These are phyloP conservation scores for Panzeria rudis DNA, from an alignment of 2,888 invertebrate species.

Conservation along the genomic window DNA sequence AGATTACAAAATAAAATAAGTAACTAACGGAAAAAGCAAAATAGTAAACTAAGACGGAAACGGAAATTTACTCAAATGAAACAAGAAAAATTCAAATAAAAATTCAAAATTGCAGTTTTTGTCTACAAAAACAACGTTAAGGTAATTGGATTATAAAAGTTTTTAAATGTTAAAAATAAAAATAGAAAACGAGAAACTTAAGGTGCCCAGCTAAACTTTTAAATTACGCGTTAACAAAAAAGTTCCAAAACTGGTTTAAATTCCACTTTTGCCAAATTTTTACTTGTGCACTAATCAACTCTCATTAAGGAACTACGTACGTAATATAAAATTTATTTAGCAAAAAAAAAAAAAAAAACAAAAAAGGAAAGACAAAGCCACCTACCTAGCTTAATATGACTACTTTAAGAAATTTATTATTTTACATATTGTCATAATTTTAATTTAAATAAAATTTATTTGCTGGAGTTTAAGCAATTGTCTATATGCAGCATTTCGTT, in stretches of 20 bases:
- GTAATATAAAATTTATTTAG: no score
- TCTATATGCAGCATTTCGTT: no score
- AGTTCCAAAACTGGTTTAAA: slow-evolving; percentile 21
- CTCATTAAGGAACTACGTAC: no score
- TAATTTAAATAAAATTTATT: no score
- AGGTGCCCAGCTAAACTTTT: slow-evolving; percentile 49
- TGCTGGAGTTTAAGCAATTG: no score
- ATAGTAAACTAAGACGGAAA: slow-evolving; percentile 52
- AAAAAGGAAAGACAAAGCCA: no score
- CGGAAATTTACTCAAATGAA: slow-evolving; percentile 56
- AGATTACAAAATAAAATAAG: slow-evolving; percentile 32
- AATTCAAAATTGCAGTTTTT: slow-evolving; percentile 49
- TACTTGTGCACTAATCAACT: no score
- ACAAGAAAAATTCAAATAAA: slow-evolving; percentile 52
- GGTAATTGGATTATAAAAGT: slow-evolving; percentile 65
- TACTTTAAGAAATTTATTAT: no score
- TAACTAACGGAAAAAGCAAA: slow-evolving; percentile 36
- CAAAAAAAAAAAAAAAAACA: no score
- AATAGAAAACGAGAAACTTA: slow-evolving; percentile 18
- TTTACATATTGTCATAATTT: no score
- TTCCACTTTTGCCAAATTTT: neutral
- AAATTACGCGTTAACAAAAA: slow-evolving; percentile 24
- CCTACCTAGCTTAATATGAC: no score
- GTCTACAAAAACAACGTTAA: slow-evolving; percentile 25
- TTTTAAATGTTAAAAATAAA: slow-evolving; percentile 35